Evolutionary conservation across 2,888 invertebrate genomes (phyloP).

Genomic region (Bellardia pandia): DNA sequence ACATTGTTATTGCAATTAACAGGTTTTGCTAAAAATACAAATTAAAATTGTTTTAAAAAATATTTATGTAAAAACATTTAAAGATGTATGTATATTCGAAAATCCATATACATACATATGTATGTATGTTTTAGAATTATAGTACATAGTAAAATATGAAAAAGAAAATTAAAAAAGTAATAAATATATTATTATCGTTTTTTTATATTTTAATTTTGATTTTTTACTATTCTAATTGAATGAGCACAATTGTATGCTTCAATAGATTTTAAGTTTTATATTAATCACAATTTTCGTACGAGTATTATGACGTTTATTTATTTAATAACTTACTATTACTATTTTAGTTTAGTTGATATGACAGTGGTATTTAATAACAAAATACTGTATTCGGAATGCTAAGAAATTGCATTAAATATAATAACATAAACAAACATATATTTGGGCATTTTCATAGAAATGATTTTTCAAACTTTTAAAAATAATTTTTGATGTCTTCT

Average conservation of each 20-base stretch:
- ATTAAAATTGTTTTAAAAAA: neutral
- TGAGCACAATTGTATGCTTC: conserved; percentile 23
- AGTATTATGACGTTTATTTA: neutral
- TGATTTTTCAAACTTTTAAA: no score
- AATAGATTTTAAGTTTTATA: conserved; percentile 24
- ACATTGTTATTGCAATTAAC: conserved; percentile 62
- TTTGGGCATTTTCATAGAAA: no score
- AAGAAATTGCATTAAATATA: no score
- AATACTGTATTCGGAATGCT: neutral
- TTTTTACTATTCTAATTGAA: conserved; percentile 35
- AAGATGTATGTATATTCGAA: no score
- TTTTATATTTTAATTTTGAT: conserved; percentile 21
- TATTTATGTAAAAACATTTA: neutral
- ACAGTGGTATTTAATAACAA: neutral
- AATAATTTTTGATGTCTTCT: no score
- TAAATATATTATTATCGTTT: neutral
- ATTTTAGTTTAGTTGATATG: neutral
- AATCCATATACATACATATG: no score
- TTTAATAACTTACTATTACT: conserved; percentile 1
- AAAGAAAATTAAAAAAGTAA: neutral
- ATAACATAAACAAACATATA: no score
- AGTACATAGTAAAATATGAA: no score
- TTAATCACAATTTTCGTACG: neutral
- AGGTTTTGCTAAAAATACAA: conserved; percentile 51
- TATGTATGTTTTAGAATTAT: no score